Evolutionary conservation across 2,888 invertebrate species (phyloP), one percentile per base, ranked within the genome.

Genomic region (Pseudococcus viburni): DNA sequence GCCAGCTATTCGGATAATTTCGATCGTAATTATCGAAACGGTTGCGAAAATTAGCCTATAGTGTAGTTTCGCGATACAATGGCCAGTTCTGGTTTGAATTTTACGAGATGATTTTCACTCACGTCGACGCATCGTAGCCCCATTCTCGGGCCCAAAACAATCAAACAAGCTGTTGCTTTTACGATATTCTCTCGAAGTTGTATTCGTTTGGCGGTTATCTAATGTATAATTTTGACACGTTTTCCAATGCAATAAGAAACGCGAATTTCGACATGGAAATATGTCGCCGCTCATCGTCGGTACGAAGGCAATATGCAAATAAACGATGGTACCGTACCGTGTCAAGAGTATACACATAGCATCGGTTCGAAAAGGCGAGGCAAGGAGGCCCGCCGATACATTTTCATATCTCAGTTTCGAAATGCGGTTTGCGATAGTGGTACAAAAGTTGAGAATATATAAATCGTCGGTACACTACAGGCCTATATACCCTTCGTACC

Each of bases 141-240:
- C 17, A 5, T 19, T 19, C 59, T 59, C 19, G 59, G 0, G 9
- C n/a, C 19, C 59, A 5, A 59, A 59, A 33, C 59, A 59, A 59
- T 59, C 59, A 59, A 59, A 59, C 59, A 59, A 59, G 59, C 59
- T 59, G 59, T 59, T 59, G 59, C 59, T 59, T 59, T 59, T 59
- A 59, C 59, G 59, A 19, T 59, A 59, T 19, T 6, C 9, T 19
- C 17, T 19, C 19, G 0, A 11, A 59, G 59, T 59, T n/a, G n/a
- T 51, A 51, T 1, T 51, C 51, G 0, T 15, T 5, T 55, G 17
- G 17, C 55, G 17, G 17, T 55, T 5, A 17, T 55, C 26, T 33
- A 33, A 59, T 19, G 59, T 59, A 59, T 59, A 59, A 59, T 59
- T 59, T 59, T 9, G 59, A 59, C 59, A 59, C 59, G 59, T 59